phyloP scores from a whole-genome alignment of 2,888 invertebrate species.

The Dendrolimus pini region DNA sequence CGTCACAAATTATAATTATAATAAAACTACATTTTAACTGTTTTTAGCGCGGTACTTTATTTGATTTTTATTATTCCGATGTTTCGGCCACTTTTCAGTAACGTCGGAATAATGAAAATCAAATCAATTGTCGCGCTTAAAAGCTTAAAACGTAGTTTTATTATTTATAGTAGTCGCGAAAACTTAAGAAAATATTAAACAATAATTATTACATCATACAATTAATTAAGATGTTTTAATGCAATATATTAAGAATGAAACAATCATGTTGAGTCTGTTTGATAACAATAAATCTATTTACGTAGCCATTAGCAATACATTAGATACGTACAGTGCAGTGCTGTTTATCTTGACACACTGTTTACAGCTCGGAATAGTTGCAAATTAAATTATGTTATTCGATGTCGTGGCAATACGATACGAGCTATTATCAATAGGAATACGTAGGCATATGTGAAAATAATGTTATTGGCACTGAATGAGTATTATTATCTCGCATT shows the following conservation, averaged over 20 bases:
- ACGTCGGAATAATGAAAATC: no score
- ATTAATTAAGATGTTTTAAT: no score
- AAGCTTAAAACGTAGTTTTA: no score
- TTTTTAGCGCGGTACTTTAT: no score
- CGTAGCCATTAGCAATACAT: slow-evolving; percentile 4
- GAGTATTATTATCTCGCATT: slow-evolving; percentile 49
- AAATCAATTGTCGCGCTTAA: no score
- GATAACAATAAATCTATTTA: not conserved
- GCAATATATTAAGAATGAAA: not conserved
- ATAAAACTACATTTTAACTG: no score
- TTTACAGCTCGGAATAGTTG: slow-evolving; percentile 7
- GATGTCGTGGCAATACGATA: not conserved
- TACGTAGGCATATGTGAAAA: slow-evolving; percentile 22
- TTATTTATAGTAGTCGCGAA: no score
- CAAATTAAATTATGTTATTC: not conserved
- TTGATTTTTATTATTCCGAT: no score
- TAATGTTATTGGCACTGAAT: slow-evolving; percentile 43
- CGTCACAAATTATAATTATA: no score
- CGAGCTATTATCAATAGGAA: not conserved
- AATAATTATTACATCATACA: no score
- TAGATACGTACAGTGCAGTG: slow-evolving; percentile 2
- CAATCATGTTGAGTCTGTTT: not conserved
- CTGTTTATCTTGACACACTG: slow-evolving; percentile 2
- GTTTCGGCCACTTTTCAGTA: no score
- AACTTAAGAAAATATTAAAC: no score